Evolutionary conservation across 2,888 invertebrate species (phyloP).

Genomic region (Papilio elwesi): DNA sequence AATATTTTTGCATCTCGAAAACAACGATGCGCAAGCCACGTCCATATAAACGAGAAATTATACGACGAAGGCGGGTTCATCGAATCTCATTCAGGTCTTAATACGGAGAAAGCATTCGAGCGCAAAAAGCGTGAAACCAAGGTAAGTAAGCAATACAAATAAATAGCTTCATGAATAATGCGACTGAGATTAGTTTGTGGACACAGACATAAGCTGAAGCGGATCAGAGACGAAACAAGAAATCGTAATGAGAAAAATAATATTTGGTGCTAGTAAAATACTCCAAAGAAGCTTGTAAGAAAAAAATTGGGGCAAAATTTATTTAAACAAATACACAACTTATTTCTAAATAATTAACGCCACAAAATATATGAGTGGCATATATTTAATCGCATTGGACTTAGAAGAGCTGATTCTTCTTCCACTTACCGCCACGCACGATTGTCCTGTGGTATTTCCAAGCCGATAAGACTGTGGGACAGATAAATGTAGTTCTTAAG

Average conservation of each 20-base stretch:
- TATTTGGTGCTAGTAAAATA: neutral
- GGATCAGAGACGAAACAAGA: conserved; percentile 17
- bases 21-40: conserved; percentile 21
- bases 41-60: conserved; percentile 38
- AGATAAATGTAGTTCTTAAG: too few relatives aligned
- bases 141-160: conserved; percentile 79
- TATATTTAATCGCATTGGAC: too few relatives aligned
- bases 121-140: conserved; percentile 52
- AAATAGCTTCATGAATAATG: conserved; percentile 82
- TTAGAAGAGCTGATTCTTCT: too few relatives aligned
- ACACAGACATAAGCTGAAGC: conserved; percentile 40
- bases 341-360: too few relatives aligned
- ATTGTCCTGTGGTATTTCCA: too few relatives aligned
- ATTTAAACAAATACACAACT: too few relatives aligned
- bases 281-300: too few relatives aligned
- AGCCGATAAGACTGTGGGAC: too few relatives aligned
- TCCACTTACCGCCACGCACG: too few relatives aligned
- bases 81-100: conserved; percentile 34
- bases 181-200: conserved; percentile 51
- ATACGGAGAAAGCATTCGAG: conserved; percentile 45
- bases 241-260: neutral
- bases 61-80: conserved; percentile 21
- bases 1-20: conserved; percentile 13
- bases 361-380: too few relatives aligned
- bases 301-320: too few relatives aligned